Conservation (phyloP, 1,140 invertebrate genomes). For the Adoxophyes honmai region DNA sequence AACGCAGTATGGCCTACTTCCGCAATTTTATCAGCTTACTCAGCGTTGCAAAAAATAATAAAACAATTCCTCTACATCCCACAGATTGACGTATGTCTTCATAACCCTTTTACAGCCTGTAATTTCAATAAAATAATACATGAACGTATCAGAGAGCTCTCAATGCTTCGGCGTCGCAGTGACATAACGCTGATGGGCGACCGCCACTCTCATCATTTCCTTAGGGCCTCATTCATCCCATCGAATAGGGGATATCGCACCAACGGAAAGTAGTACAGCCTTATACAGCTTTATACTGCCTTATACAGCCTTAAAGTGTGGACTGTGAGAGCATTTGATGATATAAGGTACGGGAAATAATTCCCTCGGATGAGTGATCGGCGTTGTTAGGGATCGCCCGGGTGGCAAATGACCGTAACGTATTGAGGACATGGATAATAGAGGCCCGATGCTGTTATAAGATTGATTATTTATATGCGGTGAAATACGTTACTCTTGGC, state of each 20-base stretch:
- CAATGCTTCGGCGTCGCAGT: background rate
- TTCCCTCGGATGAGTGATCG: slow-evolving; percentile 1
- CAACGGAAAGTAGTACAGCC: slow-evolving; percentile 35
- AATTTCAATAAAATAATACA: slow-evolving; percentile 13
- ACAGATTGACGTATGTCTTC: background rate
- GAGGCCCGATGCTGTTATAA: background rate
- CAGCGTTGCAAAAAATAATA: no score
- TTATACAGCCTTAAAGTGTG: slow-evolving; percentile 35
- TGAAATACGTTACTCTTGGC: no score
- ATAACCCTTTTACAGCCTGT: background rate
- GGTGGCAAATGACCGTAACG: background rate
- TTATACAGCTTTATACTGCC: background rate
- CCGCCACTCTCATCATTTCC: slow-evolving; percentile 63
- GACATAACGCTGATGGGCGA: slow-evolving; percentile 30
- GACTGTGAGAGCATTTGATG: slow-evolving; percentile 23
- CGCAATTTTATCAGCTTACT: no score
- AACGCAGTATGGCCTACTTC: no score
- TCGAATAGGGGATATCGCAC: slow-evolving; percentile 21
- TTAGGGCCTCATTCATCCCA: slow-evolving; percentile 58
- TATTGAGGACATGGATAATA: background rate
- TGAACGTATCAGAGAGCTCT: background rate
- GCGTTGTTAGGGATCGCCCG: background rate
- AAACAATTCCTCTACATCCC: no score
- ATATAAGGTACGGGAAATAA: background rate
- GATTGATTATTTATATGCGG: slow-evolving; percentile 1